phyloP scores from a whole-genome alignment of 53 echinoderm and acorn worm species.

The Henricia sp. region DNA sequence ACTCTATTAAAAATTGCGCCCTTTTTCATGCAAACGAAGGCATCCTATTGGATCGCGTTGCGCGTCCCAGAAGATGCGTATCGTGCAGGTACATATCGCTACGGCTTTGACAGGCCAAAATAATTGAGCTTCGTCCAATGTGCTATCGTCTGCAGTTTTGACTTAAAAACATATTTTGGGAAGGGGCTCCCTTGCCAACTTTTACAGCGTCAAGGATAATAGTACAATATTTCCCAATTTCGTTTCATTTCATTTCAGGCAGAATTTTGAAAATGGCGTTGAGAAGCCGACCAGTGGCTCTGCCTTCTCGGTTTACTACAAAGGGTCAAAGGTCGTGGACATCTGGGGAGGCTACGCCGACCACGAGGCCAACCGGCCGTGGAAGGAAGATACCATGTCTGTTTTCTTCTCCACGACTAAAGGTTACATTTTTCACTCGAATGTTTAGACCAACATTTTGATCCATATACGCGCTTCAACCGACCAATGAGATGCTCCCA shows the following conservation, averaged over 20 bases:
- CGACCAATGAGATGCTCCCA: too few relatives aligned
- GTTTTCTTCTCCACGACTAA: conserved; percentile 67
- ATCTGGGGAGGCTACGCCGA: conserved; percentile 86
- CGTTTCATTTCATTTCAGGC: conserved; percentile 47
- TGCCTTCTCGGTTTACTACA: conserved; percentile 66
- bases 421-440: conserved; percentile 30
- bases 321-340: conserved; percentile 79
- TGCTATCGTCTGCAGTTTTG: not conserved
- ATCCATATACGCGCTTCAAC: too few relatives aligned
- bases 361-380: conserved; percentile 57
- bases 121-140: too few relatives aligned
- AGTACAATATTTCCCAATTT: too few relatives aligned
- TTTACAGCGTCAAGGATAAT: too few relatives aligned
- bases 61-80: too few relatives aligned
- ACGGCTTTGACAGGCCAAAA: too few relatives aligned
- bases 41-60: too few relatives aligned
- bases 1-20: too few relatives aligned
- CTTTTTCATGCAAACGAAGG: too few relatives aligned
- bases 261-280: conserved; percentile 70
- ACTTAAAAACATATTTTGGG: not conserved
- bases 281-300: conserved; percentile 69
- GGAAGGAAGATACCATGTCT: conserved; percentile 76
- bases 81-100: too few relatives aligned
- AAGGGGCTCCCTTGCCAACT: not conserved
- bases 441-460: too few relatives aligned